phyloP scores from a whole-genome alignment of 1,140 invertebrate genomes.

The Galendromus occidentalis region DNA sequence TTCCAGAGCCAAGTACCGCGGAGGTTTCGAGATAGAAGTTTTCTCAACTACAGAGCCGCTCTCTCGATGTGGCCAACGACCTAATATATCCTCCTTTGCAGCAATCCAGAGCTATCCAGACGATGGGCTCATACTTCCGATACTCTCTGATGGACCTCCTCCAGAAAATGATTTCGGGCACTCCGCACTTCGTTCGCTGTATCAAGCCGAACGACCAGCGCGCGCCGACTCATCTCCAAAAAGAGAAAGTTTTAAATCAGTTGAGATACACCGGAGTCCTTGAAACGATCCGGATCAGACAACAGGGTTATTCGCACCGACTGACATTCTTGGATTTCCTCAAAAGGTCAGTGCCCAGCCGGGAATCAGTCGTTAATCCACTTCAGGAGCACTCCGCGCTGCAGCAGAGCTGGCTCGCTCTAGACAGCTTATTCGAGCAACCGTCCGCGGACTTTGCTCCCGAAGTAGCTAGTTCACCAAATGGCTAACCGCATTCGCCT shows the following conservation, averaged over 20 bases:
- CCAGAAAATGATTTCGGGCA: constrained; percentile 55
- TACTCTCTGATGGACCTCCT: constrained; percentile 63
- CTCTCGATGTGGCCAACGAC: no score
- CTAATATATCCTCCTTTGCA: not conserved
- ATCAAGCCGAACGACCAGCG: constrained; percentile 58
- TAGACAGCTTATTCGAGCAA: no score
- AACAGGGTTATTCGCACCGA: constrained; percentile 58
- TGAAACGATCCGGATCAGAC: constrained; percentile 56
- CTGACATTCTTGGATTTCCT: constrained; percentile 56
- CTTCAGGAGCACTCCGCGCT: no score
- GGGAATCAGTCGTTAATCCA: not conserved
- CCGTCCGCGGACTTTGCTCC: no score
- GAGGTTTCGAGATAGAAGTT: no score
- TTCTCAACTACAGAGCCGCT: no score
- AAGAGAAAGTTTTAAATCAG: constrained; percentile 39
- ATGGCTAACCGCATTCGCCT: no score
- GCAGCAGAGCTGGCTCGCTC: no score
- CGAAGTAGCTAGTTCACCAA: no score
- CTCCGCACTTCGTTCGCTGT: constrained; percentile 61
- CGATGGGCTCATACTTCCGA: constrained; percentile 59
- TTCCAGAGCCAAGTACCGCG: no score
- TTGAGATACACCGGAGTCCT: constrained; percentile 56
- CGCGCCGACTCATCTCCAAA: constrained; percentile 37
- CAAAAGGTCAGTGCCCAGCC: constrained; percentile 36
- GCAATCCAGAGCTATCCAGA: constrained; percentile 47